Conservation (phyloP, 2,113 vertebrate genomes). For the Calyptommatus sinebrachiatus region DNA sequence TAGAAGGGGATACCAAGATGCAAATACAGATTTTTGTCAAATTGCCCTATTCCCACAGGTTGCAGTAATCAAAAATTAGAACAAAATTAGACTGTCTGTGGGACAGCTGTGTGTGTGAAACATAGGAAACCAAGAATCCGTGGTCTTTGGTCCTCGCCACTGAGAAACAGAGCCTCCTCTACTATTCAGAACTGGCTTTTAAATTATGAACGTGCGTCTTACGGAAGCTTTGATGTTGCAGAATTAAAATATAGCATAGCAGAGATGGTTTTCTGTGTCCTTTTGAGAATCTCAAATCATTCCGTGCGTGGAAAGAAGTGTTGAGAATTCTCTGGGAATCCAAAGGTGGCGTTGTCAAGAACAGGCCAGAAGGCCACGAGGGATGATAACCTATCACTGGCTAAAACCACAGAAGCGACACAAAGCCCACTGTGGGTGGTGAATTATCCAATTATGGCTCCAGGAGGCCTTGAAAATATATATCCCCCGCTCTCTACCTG, state of each 20-base stretch:
- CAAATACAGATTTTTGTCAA: no score
- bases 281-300: constrained; percentile 2
- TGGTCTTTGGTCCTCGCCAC: no score
- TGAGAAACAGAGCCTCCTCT: background rate
- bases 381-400: constrained; percentile 10
- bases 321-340: constrained; percentile 2
- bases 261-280: accelerated
- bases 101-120: no score
- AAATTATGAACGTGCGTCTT: constrained; percentile 19
- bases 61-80: no score
- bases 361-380: background rate
- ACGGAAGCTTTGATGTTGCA: constrained; percentile 15
- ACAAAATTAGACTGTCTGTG: no score
- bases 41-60: no score
- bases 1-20: no score
- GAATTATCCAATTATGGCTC: constrained; percentile 29
- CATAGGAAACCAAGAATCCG: no score
- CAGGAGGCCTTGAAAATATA: background rate
- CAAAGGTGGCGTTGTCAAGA: background rate
- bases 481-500: background rate
- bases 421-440: background rate
- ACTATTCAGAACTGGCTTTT: background rate
- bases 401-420: background rate
- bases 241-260: background rate
- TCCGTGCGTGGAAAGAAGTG: constrained; percentile 18